Percentiles rank a stretch among this genome's conserved stretches.
phyloP scores from a whole-genome alignment of 2,888 invertebrate species.

The Stomorhina lunata region DNA sequence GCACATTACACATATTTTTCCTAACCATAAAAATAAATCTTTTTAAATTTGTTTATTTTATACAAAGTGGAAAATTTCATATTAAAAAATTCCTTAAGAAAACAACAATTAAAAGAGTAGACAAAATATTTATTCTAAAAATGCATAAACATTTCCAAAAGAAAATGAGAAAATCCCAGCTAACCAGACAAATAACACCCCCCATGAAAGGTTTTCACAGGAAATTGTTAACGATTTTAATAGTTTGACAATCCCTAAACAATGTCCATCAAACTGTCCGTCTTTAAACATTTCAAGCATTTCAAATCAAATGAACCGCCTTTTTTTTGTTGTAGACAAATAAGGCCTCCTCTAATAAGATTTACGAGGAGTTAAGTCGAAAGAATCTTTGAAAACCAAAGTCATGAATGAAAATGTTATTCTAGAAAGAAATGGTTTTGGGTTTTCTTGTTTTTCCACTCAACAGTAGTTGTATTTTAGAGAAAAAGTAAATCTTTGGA shows the following conservation, averaged over 20 bases:
- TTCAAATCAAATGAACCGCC: constrained; percentile 26
- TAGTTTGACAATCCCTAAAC: constrained; percentile 8
- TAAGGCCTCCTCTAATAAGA: constrained; percentile 12
- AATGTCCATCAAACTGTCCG: background rate
- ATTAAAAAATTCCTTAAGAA: background rate
- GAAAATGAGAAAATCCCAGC: background rate
- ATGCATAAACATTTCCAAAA: background rate
- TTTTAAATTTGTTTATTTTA: too few relatives aligned
- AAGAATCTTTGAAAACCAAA: too few relatives aligned
- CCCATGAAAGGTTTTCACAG: constrained; percentile 1
- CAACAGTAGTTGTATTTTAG: constrained; percentile 31
- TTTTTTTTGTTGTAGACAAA: background rate
- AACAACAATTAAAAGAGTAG: background rate
- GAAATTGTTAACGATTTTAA: background rate
- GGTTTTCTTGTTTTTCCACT: background rate
- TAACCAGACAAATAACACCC: background rate
- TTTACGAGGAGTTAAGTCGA: background rate
- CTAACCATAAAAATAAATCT: too few relatives aligned
- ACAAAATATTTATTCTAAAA: background rate
- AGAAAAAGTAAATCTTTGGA: background rate
- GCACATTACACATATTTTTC: too few relatives aligned
- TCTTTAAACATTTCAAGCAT: constrained; percentile 3
- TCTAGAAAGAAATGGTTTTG: background rate
- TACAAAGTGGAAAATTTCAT: too few relatives aligned
- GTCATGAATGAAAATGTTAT: constrained; percentile 8